Conservation (phyloP, 2,888 invertebrate species). For the Hyles lineata region DNA sequence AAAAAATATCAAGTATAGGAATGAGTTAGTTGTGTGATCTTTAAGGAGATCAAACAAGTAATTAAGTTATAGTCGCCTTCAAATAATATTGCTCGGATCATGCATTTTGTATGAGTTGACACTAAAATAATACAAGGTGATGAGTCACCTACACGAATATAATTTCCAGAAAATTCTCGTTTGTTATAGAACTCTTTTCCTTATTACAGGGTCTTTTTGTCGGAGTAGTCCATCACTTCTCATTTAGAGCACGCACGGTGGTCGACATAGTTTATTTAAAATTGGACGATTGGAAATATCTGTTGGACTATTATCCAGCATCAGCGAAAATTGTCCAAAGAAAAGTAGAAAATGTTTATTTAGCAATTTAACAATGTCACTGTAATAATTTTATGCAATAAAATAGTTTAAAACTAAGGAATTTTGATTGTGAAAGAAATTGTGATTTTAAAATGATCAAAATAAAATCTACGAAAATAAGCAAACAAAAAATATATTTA, state of each 20-base stretch:
- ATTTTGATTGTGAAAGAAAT: too few species aligned
- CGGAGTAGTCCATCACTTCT: slow-evolving; percentile 82
- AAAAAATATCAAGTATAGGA: too few species aligned
- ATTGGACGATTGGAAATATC: slow-evolving; percentile 81
- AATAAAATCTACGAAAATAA: background rate
- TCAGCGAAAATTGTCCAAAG: slow-evolving; percentile 71
- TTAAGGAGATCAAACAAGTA: too few species aligned
- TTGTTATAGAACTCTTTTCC: too few species aligned
- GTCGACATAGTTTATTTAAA: slow-evolving; percentile 81
- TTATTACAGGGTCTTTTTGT: slow-evolving; percentile 76
- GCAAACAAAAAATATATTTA: slow-evolving; percentile 17
- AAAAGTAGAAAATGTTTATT: slow-evolving; percentile 78
- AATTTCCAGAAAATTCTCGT: too few species aligned
- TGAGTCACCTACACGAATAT: too few species aligned
- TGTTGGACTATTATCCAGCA: slow-evolving; percentile 76
- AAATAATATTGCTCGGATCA: too few species aligned
- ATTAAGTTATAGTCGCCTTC: too few species aligned
- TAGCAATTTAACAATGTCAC: slow-evolving; percentile 61
- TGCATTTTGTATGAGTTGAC: too few species aligned
- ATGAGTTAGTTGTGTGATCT: too few species aligned
- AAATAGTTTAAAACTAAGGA: background rate
- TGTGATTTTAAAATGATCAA: background rate
- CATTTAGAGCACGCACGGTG: slow-evolving; percentile 80
- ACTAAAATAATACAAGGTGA: too few species aligned
- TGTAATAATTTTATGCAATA: background rate